Base-by-base conservation (phyloP, 2,113 vertebrate genomes). In the Gobius niger region DNA sequence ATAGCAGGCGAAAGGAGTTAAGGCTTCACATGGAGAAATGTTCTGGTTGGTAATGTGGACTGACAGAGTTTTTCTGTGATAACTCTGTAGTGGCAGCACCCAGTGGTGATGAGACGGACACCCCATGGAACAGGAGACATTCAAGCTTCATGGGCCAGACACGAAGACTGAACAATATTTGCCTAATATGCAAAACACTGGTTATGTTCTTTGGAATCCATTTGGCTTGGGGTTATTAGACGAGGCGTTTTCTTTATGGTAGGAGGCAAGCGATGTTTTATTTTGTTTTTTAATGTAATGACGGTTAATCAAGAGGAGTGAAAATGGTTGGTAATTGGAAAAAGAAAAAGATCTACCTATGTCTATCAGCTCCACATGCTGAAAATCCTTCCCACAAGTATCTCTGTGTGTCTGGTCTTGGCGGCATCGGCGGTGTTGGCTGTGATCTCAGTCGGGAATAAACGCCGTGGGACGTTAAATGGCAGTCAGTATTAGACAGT, bases 11-110 rank as follows among this genome's bases (percentile, higher is more conserved):
- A 60, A 14, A 5, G 41, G 19, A 44, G 19, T 64, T 57, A 61
- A 51, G 60, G 75, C 70, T 19, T 67, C 81, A 66, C 62, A 75
- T 10, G 52, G 82, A 63, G 84, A 64, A 13, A 70, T 59, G 68
- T 72, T 82, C 71, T 78, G 11, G 44, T 67, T 16, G 16, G 52
- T 79, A 68, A 87, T 87, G 75, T 41, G 62, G 64, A 72, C 42
- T 52, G 81, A 88, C 77, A 68, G 5, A 47, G 61, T 56, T 81
- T 73, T 81, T 73, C 66, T 63, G 62, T 60, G 68, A 68, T 14
- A 24, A 19, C 34, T 52, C 68, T 56, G 51, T 50, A 42, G 68
- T 68, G 78, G 70, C 73, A 67, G 76, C 14, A 2, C 72, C 65
- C 78, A 46, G 50, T 50, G 42, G 76, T 34, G 24, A 34, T 50